Evolutionary conservation across 2,113 vertebrate species (phyloP).

Genomic region (Pleuronectes platessa): DNA sequence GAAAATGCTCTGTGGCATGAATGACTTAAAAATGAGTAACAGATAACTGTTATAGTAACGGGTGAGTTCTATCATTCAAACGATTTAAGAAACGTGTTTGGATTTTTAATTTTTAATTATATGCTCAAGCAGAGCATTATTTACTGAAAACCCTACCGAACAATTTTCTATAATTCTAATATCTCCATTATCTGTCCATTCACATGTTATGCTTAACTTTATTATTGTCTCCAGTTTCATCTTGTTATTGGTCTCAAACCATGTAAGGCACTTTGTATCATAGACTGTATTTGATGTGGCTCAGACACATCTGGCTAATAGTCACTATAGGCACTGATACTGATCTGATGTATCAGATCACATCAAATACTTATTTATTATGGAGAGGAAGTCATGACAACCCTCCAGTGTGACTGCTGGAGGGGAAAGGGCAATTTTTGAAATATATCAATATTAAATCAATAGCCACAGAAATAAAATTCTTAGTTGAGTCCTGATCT

Average conservation of each 20-base stretch:
- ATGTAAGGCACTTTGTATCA: conserved; percentile 5
- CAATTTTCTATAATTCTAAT: not conserved
- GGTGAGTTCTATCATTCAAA: not conserved
- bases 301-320: not conserved
- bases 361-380: conserved; percentile 3
- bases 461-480: not conserved
- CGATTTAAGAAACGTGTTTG: not conserved
- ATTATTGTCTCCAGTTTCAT: not conserved
- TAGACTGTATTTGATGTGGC: not conserved
- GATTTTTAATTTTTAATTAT: conserved; percentile 1
- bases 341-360: not conserved
- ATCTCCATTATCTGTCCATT: not conserved
- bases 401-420: not conserved
- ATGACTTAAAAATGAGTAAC: not conserved
- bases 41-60: not conserved
- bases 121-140: not conserved
- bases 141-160: not conserved
- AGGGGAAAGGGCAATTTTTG: not conserved
- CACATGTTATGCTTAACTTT: not conserved
- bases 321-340: not conserved
- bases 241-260: not conserved
- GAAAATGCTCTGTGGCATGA: not conserved
- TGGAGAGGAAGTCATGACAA: not conserved
- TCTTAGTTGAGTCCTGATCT: not conserved
- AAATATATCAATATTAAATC: not conserved